Conservation (phyloP, 2,113 vertebrate species). For the Scytalopus superciliaris region DNA sequence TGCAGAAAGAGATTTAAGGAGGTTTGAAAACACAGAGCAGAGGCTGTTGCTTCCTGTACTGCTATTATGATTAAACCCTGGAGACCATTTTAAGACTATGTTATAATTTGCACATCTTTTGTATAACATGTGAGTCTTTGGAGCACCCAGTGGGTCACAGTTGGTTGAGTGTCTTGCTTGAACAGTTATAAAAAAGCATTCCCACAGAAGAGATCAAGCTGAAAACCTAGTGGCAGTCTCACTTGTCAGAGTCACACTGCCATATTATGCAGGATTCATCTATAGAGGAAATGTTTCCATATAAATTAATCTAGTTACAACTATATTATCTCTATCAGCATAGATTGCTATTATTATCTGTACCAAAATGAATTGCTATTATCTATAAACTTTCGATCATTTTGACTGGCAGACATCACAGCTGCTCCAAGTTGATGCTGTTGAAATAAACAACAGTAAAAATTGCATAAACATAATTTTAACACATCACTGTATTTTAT, state of each 20-base stretch:
- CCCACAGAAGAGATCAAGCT: background rate
- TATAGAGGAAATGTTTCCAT: background rate
- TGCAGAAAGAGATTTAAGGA: background rate
- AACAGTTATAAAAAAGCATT: background rate
- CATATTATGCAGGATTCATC: background rate
- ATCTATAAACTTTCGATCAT: background rate
- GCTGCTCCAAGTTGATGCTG: background rate
- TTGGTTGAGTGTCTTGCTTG: background rate
- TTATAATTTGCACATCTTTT: slow-evolving; percentile 37
- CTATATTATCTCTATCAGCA: background rate
- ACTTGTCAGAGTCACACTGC: background rate
- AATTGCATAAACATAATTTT: background rate
- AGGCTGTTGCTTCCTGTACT: background rate
- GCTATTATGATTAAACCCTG: slow-evolving; percentile 27
- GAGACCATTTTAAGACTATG: slow-evolving; percentile 20
- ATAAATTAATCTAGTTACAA: background rate
- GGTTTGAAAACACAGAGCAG: background rate
- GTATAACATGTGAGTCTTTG: background rate
- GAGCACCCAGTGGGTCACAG: background rate
- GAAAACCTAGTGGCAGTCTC: background rate
- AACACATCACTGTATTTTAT: background rate
- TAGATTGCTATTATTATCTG: background rate
- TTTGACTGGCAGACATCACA: background rate
- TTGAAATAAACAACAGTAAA: background rate
- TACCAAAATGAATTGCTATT: background rate